Conservation (phyloP, 2,888 invertebrate species). For the Sminthurides aquaticus region DNA sequence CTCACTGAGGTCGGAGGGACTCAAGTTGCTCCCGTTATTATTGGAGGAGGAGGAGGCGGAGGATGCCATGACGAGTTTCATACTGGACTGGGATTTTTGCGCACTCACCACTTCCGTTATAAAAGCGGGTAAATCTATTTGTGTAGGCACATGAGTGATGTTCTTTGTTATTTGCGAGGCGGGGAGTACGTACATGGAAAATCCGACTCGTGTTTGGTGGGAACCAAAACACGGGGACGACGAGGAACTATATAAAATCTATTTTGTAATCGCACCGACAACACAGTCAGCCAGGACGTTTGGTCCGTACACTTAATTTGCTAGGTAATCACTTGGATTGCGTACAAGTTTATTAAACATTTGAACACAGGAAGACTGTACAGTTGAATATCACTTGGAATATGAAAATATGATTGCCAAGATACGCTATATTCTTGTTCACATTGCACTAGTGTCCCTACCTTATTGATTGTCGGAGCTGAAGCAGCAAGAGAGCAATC, state of each 20-base stretch:
- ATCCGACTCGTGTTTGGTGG: conserved; percentile 15
- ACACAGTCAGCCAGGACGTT: background rate
- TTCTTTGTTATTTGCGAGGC: conserved; percentile 22
- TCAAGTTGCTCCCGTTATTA: conserved; percentile 3
- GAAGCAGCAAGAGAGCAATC: too few relatives aligned
- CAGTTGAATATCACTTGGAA: too few relatives aligned
- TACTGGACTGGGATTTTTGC: conserved; percentile 12
- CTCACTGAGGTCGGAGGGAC: conserved; percentile 17
- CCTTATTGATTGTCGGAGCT: too few relatives aligned
- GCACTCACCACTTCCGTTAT: conserved; percentile 22
- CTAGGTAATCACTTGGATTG: too few relatives aligned
- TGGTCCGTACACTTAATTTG: too few relatives aligned
- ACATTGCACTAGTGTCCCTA: too few relatives aligned
- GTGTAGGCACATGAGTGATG: conserved; percentile 25
- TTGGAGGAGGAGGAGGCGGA: conserved; percentile 11
- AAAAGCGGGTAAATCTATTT: conserved; percentile 22
- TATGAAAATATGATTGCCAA: too few relatives aligned
- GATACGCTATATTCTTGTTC: too few relatives aligned
- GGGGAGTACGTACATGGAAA: conserved; percentile 26
- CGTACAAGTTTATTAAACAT: too few relatives aligned
- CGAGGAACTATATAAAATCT: background rate
- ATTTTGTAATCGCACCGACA: background rate
- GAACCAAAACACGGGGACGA: conserved; percentile 19
- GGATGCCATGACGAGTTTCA: conserved; percentile 31
- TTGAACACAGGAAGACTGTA: too few relatives aligned